Evolutionary conservation across 2,113 vertebrate genomes (phyloP).

Genomic region (Clupea harengus): DNA sequence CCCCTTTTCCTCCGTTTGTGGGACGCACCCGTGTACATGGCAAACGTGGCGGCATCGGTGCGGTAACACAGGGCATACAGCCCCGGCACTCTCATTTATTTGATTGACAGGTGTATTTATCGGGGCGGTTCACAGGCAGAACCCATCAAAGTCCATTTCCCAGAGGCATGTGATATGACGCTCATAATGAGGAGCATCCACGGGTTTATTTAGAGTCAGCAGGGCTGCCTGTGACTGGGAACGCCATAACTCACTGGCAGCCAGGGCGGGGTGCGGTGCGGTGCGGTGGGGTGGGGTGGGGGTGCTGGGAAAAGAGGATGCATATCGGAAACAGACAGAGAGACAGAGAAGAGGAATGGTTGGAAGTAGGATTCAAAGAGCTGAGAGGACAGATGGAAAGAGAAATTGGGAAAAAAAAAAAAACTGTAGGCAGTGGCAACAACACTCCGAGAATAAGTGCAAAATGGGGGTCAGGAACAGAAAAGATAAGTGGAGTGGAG

Average conservation of each 20-base stretch:
- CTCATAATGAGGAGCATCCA: slow-evolving; percentile 58
- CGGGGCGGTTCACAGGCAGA: slow-evolving; percentile 46
- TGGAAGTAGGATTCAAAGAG: background rate
- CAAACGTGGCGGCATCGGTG: slow-evolving; percentile 30
- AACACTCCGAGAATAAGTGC: background rate
- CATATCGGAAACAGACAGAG: background rate
- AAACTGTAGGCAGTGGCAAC: background rate
- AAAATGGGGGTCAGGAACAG: background rate
- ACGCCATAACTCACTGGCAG: background rate
- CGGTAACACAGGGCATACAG: background rate
- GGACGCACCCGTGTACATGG: background rate
- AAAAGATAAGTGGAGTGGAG: background rate
- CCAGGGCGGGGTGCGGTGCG: background rate
- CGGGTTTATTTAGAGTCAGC: slow-evolving; percentile 44
- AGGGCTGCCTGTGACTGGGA: slow-evolving; percentile 44
- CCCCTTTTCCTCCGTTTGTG: slow-evolving; percentile 46
- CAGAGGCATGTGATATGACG: slow-evolving; percentile 49
- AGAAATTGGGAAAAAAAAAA: background rate
- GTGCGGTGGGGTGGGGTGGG: no score
- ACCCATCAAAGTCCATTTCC: slow-evolving; percentile 51
- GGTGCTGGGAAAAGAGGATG: background rate
- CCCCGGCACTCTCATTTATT: slow-evolving; percentile 51
- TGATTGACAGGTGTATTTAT: slow-evolving; percentile 64
- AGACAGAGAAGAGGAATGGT: background rate
- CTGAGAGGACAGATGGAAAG: background rate